phyloP scores from a whole-genome alignment of 2,888 invertebrate species.

The Panopea generosa region DNA sequence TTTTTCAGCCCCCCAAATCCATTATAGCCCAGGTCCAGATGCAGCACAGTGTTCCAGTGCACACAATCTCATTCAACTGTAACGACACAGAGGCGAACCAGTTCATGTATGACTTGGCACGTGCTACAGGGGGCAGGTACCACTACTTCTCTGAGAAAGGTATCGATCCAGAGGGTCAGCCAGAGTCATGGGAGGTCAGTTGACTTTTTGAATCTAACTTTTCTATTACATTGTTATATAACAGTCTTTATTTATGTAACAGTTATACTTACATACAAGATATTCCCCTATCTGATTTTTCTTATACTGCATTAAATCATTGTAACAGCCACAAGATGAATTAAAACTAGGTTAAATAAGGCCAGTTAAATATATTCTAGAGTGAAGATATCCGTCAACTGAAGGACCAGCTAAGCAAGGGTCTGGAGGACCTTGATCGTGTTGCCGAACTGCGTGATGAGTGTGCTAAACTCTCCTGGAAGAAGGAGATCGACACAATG shows the following conservation, averaged over 20 bases:
- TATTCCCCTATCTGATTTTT: too few species aligned
- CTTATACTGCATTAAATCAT: not conserved
- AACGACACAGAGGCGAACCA: constrained; percentile 84
- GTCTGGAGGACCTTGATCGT: constrained; percentile 79
- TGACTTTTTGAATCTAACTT: too few species aligned
- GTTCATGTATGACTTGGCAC: constrained; percentile 83
- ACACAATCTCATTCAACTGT: constrained; percentile 85
- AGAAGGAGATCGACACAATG: constrained; percentile 73
- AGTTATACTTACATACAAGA: too few species aligned
- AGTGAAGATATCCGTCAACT: constrained; percentile 84
- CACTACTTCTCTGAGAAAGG: constrained; percentile 84
- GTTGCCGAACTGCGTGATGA: constrained; percentile 83
- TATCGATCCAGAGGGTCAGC: constrained; percentile 77
- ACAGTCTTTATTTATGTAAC: too few species aligned
- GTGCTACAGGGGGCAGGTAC: constrained; percentile 83
- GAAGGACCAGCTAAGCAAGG: constrained; percentile 80
- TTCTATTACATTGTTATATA: too few species aligned
- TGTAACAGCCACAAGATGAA: too few species aligned
- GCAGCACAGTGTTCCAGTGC: constrained; percentile 83
- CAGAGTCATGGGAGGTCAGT: constrained; percentile 83
- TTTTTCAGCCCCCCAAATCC: constrained; percentile 83
- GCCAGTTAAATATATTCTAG: too few species aligned
- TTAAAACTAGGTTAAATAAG: too few species aligned
- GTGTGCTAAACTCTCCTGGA: constrained; percentile 82
- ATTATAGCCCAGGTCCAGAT: constrained; percentile 84